Evolutionary conservation across 1,140 invertebrate species (phyloP).

Genomic region (Eumaeus atala): DNA sequence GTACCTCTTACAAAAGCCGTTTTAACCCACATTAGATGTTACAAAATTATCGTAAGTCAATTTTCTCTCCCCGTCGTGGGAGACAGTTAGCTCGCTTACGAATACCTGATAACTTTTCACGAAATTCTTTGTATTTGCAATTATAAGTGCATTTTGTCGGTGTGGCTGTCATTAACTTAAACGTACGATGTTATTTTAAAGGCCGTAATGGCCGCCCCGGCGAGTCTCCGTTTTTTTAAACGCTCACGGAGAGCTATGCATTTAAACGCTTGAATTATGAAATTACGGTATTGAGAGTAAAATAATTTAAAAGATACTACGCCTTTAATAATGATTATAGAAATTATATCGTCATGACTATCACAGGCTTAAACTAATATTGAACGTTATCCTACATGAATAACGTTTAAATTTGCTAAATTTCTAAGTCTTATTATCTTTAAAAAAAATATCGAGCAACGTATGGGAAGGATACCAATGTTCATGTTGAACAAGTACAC

Average conservation of each 20-base stretch:
- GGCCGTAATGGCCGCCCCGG: slow-evolving; percentile 61
- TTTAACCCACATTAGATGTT: not conserved
- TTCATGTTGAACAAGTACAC: too few species aligned
- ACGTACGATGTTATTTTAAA: slow-evolving; percentile 73
- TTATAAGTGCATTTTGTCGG: slow-evolving; percentile 72
- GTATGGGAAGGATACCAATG: too few species aligned
- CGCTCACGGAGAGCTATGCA: slow-evolving; percentile 71
- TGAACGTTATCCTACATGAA: too few species aligned
- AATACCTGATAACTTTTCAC: slow-evolving; percentile 62
- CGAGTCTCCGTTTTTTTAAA: slow-evolving; percentile 57
- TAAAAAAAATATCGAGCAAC: too few species aligned
- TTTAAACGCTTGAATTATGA: slow-evolving; percentile 74
- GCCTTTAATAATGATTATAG: slow-evolving; percentile 8
- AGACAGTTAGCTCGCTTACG: slow-evolving; percentile 9
- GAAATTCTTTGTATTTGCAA: slow-evolving; percentile 69
- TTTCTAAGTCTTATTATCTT: too few species aligned
- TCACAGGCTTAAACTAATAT: too few species aligned
- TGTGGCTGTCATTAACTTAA: slow-evolving; percentile 72
- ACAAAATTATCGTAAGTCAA: not conserved
- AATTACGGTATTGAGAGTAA: slow-evolving; percentile 71
- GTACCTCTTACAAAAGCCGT: too few species aligned
- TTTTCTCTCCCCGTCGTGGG: slow-evolving; percentile 11
- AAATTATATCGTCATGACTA: slow-evolving; percentile 9
- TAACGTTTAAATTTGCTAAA: too few species aligned
- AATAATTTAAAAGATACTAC: slow-evolving; percentile 26